Percentiles rank a stretch among this genome's conserved stretches.
Evolutionary conservation across 1,140 invertebrate species (phyloP).

Genomic region (Neocloeon triangulifer): DNA sequence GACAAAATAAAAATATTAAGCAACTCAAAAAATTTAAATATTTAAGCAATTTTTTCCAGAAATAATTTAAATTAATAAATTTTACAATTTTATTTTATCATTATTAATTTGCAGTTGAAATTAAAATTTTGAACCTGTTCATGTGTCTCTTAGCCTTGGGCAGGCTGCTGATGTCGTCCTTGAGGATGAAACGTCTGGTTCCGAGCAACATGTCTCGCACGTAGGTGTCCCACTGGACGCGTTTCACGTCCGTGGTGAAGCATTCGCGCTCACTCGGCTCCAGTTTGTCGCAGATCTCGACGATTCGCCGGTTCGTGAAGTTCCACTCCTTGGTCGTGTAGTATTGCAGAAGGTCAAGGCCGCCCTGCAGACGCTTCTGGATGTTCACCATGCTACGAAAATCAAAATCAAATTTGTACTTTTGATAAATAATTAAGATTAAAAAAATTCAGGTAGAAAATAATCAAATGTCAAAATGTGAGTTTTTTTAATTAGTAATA

Average conservation of each 20-base stretch:
- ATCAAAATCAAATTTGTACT: too few relatives aligned
- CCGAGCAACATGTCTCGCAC: constrained; percentile 18
- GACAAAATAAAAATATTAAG: too few relatives aligned
- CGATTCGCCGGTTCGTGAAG: constrained; percentile 23
- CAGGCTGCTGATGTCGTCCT: constrained; percentile 53
- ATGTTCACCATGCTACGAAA: constrained; percentile 33
- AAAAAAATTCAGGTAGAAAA: too few relatives aligned
- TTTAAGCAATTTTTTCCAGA: too few relatives aligned
- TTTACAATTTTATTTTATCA: too few relatives aligned
- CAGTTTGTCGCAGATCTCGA: constrained; percentile 1
- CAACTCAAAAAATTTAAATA: too few relatives aligned
- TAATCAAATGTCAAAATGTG: too few relatives aligned
- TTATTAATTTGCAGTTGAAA: too few relatives aligned
- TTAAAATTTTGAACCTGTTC: too few relatives aligned
- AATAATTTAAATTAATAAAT: too few relatives aligned
- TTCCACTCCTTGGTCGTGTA: constrained; percentile 70
- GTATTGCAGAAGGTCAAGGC: constrained; percentile 47
- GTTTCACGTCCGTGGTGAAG: constrained; percentile 6
- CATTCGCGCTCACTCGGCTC: not conserved
- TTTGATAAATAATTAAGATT: too few relatives aligned
- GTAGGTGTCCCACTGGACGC: constrained; percentile 18
- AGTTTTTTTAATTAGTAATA: not conserved
- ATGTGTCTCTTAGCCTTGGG: constrained; percentile 47
- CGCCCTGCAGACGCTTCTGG: constrained; percentile 35
- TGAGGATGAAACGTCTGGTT: constrained; percentile 44